phyloP scores from a whole-genome alignment of 2,113 vertebrate genomes.

The Cyanistes caeruleus region DNA sequence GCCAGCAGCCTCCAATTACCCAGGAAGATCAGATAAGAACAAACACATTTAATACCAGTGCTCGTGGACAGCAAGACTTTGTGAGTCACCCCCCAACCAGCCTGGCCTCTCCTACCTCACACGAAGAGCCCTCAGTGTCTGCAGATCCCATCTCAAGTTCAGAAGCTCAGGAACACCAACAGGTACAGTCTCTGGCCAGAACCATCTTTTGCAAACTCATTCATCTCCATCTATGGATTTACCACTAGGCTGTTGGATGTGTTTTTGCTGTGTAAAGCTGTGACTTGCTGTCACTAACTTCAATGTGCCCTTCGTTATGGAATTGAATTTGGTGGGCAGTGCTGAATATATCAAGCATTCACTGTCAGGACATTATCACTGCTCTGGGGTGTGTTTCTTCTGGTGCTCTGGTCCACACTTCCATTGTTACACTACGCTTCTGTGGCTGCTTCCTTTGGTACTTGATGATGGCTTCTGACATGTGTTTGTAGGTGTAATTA shows the following conservation, averaged over 20 bases:
- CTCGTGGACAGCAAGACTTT: slow-evolving; percentile 66
- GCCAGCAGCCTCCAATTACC: slow-evolving; percentile 77
- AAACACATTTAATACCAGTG: neutral
- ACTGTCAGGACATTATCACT: neutral
- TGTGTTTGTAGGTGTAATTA: neutral
- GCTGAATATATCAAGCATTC: rapidly evolving
- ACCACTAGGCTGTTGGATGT: neutral
- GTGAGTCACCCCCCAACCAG: slow-evolving; percentile 33
- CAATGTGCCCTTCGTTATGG: neutral
- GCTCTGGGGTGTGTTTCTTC: neutral
- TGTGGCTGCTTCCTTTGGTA: neutral
- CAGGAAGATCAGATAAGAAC: slow-evolving; percentile 66
- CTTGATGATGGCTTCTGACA: neutral
- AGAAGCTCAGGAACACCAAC: slow-evolving; percentile 64
- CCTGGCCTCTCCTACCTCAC: slow-evolving; percentile 69
- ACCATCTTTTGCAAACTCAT: neutral
- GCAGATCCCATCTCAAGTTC: slow-evolving; percentile 50
- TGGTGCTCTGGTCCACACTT: neutral
- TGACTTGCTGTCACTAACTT: neutral
- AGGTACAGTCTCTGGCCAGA: slow-evolving; percentile 66
- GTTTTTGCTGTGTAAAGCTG: neutral
- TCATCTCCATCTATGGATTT: neutral
- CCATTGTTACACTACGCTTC: neutral
- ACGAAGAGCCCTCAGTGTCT: neutral
- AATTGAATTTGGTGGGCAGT: neutral